A percentile compares a stretch with the other conserved stretches of the same genome.
Evolutionary conservation across 1,140 invertebrate genomes (phyloP).

Genomic region (Magallana ariakensis): DNA sequence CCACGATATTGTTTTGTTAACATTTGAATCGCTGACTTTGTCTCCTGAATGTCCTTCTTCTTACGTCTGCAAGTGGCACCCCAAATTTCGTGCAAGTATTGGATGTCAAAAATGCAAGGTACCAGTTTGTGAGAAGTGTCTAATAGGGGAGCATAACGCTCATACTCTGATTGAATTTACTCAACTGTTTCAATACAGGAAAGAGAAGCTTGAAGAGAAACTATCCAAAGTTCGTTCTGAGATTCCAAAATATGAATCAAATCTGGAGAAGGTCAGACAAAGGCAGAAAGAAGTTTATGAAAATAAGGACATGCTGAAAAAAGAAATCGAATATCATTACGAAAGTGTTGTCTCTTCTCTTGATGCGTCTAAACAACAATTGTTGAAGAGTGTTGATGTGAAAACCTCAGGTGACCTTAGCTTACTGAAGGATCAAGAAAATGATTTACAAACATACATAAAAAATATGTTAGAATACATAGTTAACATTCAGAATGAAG

Average conservation of each 20-base stretch:
- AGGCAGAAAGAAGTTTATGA: neutral
- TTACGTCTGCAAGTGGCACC: neutral
- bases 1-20: neutral
- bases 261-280: neutral
- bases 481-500: too few species aligned
- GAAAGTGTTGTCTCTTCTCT: neutral
- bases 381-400: neutral
- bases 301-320: neutral
- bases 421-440: too few species aligned
- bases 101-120: neutral
- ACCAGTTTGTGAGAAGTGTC: neutral
- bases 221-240: neutral
- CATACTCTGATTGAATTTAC: neutral
- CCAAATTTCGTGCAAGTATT: conserved; percentile 7
- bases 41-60: neutral
- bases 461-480: too few species aligned
- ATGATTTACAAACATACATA: too few species aligned
- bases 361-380: neutral
- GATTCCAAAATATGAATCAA: neutral
- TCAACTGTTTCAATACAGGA: neutral
- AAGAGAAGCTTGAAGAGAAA: neutral
- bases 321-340: neutral
- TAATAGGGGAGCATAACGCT: neutral
- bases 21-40: neutral
- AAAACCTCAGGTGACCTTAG: too few species aligned